Conservation (phyloP, 2,113 vertebrate genomes). For the Rhizomys pruinosus region DNA sequence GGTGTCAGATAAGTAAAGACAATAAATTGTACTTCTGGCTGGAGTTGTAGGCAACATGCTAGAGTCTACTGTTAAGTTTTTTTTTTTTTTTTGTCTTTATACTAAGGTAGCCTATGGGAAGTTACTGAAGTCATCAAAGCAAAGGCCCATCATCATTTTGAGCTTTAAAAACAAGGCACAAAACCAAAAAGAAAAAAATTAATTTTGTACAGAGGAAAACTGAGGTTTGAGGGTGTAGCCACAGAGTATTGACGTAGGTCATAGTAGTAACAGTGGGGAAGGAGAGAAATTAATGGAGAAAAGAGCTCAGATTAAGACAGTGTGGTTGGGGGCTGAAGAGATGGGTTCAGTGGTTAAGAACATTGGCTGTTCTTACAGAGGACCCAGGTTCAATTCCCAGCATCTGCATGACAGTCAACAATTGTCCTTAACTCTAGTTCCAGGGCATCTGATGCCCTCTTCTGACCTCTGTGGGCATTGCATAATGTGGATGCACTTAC, state of each 20-base stretch:
- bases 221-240: not conserved
- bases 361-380: too few relatives aligned
- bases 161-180: not conserved
- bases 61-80: constrained; percentile 31
- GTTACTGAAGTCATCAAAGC: not conserved
- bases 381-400: too few relatives aligned
- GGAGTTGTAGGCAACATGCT: not conserved
- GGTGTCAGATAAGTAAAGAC: constrained; percentile 25
- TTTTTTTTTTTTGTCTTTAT: constrained; percentile 60
- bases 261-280: not conserved
- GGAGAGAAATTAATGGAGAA: constrained; percentile 37
- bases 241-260: not conserved
- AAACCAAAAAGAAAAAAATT: constrained; percentile 15
- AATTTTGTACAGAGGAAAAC: not conserved
- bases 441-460: too few relatives aligned
- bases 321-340: too few relatives aligned
- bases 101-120: not conserved
- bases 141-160: not conserved
- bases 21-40: not conserved
- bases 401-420: too few relatives aligned
- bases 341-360: too few relatives aligned
- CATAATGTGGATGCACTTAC: too few relatives aligned
- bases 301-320: not conserved
- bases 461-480: too few relatives aligned
- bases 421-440: too few relatives aligned